Base-by-base conservation (phyloP, 2,113 vertebrate genomes). In the Pseudolaguvia tuberculata region DNA sequence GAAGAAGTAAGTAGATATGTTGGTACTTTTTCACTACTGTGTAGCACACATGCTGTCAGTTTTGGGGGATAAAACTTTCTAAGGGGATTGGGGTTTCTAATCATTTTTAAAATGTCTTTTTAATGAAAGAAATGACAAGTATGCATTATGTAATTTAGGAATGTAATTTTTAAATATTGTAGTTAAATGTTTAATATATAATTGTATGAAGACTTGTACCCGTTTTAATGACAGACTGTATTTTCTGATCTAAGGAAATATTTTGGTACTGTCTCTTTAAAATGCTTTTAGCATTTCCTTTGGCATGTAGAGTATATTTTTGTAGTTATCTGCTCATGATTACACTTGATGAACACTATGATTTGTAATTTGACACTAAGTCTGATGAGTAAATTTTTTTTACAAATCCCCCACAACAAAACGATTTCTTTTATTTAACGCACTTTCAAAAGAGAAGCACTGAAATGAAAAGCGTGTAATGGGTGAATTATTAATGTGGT, bases 111-210 rank as follows among this genome's bases (percentile, higher is more conserved):
- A 83, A 84, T 75, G 81, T 67, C 77, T 90, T 83, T 21, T 58
- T 10, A 58, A 59, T 8, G 18, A 50, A 48, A 50, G 6, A 62
- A 81, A 70, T 87, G 78, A 78, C 77, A 80, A 65, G 77, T 83
- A 86, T 86, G 86, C 87, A 84, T 83, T 79, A 81, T 79, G 80
- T 90, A 79, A 62, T 87, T 81, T 89, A 88, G 88, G 85, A 92
- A 86, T 93, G 90, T 88, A 90, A 87, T 84, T 88, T 83, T 83
- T 87, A 87, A 88, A 87, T 77, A 91, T 86, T 88, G 88, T 87
- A 91, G 90, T 88, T 57, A 91, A 90, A 90, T 90, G 84, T 92
- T 92, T 92, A 90, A 88, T 85, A 88, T 88, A 89, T 91, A 80
- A 89, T 83, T 88, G 84, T 86, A 88, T 84, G 85, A 85, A 80